Evolutionary conservation across 2,888 invertebrate species (phyloP).

Genomic region (Cephonodes hylas): DNA sequence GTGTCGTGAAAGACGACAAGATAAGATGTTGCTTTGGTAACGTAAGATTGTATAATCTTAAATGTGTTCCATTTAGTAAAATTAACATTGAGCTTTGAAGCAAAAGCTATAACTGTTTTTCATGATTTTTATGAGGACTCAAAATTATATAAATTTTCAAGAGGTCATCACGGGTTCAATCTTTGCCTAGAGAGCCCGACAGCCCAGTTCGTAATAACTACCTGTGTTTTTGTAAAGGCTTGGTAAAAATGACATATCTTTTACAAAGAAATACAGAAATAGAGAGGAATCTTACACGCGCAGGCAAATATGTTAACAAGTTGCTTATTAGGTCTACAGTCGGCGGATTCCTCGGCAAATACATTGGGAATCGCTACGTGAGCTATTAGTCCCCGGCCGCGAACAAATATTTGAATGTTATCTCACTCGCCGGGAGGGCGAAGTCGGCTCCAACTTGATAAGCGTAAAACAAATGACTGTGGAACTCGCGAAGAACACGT

Average conservation of each 20-base stretch:
- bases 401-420: constrained; percentile 1
- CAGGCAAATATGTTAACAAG: background rate
- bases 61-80: too few species aligned
- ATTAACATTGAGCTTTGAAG: too few species aligned
- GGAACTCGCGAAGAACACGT: background rate
- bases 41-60: too few species aligned
- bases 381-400: background rate
- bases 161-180: too few species aligned
- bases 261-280: background rate
- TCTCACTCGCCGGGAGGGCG: background rate
- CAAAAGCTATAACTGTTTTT: too few species aligned
- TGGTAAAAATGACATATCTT: background rate
- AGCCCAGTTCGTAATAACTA: too few species aligned
- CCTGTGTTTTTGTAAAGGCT: too few species aligned
- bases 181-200: too few species aligned
- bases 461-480: background rate
- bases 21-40: background rate
- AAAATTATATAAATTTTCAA: too few species aligned
- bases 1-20: too few species aligned
- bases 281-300: background rate
- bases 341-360: background rate
- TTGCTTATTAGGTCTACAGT: background rate
- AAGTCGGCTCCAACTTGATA: background rate
- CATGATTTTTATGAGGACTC: too few species aligned
- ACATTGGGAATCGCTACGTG: background rate